phyloP scores from a whole-genome alignment of 2,797 vertebrate genomes.

The Myioborus melanocephalus region DNA sequence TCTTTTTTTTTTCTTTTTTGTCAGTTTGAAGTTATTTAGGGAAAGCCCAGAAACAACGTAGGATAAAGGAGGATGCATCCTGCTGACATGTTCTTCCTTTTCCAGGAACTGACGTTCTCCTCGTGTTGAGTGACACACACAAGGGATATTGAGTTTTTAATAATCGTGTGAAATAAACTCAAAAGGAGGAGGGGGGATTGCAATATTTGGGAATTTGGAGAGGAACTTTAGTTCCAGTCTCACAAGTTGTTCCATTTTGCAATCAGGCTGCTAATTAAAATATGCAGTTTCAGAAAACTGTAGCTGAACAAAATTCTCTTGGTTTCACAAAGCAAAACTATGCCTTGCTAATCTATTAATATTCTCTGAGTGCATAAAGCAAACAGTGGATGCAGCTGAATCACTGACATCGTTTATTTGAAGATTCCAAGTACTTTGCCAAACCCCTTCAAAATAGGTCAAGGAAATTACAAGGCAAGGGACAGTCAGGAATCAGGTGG shows the following conservation, averaged over 20 bases:
- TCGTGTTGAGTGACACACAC: not conserved
- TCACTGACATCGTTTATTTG: not conserved
- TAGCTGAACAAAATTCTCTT: not conserved
- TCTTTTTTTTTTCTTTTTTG: not conserved
- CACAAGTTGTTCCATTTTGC: not conserved
- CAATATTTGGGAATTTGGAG: not conserved
- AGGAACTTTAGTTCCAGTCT: not conserved
- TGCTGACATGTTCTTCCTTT: constrained; percentile 61
- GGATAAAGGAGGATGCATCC: constrained; percentile 32
- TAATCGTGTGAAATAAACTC: not conserved
- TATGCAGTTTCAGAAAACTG: not conserved
- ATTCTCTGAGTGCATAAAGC: not conserved
- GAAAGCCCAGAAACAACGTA: not conserved
- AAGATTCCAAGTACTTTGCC: constrained; percentile 1
- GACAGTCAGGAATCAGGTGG: not conserved
- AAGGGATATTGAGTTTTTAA: not conserved
- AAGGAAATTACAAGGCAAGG: not conserved
- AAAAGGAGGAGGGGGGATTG: not conserved
- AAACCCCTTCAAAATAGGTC: not conserved
- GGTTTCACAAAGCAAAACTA: not conserved
- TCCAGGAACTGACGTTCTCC: constrained; percentile 47
- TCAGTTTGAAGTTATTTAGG: constrained; percentile 50
- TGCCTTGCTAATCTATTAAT: not conserved
- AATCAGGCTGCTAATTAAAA: not conserved
- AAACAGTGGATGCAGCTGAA: not conserved